phyloP scores from a whole-genome alignment of 35 echinoderm and acorn worm genomes.

The Lytechinus variegatus region DNA sequence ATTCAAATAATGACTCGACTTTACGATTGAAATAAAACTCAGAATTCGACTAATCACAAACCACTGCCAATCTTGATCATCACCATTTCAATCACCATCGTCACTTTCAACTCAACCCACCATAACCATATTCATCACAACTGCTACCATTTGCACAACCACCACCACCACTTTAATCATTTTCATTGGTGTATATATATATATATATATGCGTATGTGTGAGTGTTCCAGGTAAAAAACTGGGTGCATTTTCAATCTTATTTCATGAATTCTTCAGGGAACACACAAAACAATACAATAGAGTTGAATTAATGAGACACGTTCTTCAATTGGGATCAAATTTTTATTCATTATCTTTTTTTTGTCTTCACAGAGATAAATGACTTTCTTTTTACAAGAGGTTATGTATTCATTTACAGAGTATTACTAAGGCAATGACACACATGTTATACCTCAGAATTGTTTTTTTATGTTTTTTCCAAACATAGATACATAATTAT shows the following conservation, averaged over 20 bases:
- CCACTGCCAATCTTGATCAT: too few relatives aligned
- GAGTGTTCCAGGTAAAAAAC: too few relatives aligned
- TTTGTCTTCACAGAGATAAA: neutral
- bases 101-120: too few relatives aligned
- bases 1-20: too few relatives aligned
- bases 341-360: neutral
- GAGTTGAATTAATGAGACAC: neutral
- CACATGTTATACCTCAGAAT: neutral
- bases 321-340: neutral
- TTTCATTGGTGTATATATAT: neutral
- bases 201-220: neutral
- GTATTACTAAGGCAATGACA: conserved; percentile 12
- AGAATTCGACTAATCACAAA: too few relatives aligned
- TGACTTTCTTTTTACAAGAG: neutral
- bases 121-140: too few relatives aligned
- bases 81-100: too few relatives aligned
- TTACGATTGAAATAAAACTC: too few relatives aligned
- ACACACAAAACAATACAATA: neutral
- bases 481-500: neutral
- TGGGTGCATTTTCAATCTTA: neutral
- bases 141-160: too few relatives aligned
- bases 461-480: neutral
- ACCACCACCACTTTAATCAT: too few relatives aligned
- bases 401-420: neutral
- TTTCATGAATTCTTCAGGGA: neutral